A percentile compares a stretch with the other conserved stretches of the same genome.
These are phyloP conservation scores for Eurystomus gularis DNA, from an alignment of 2,113 vertebrate genomes.

Conservation along the genomic window DNA sequence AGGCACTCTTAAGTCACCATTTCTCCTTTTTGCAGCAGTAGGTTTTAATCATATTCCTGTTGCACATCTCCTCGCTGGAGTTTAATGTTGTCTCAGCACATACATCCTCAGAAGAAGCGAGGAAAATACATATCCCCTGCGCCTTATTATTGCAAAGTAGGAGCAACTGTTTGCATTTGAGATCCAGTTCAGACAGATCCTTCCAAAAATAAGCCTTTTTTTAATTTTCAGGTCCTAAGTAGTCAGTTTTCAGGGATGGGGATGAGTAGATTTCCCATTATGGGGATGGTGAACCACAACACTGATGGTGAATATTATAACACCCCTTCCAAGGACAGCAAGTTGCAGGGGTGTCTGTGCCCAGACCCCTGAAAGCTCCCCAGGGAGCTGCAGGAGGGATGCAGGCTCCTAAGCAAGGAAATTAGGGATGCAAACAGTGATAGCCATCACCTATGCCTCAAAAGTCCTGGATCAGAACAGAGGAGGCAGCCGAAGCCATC, in stretches of 20 bases:
- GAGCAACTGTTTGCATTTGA: not conserved
- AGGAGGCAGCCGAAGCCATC: not conserved
- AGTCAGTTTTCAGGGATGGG: not conserved
- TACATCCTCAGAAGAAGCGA: not conserved
- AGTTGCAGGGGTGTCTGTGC: not conserved
- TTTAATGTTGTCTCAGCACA: constrained; percentile 3
- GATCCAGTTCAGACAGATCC: not conserved
- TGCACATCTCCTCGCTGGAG: not conserved
- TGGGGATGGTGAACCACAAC: not conserved
- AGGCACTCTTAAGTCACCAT: not conserved
- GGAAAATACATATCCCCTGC: not conserved
- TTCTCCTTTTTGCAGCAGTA: not conserved
- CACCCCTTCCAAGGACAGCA: not conserved
- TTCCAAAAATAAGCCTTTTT: not conserved
- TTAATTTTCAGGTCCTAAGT: not conserved
- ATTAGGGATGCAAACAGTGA: not conserved
- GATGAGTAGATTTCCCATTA: not conserved
- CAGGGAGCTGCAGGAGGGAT: not conserved
- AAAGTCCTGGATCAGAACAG: not conserved
- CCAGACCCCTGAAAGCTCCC: not conserved
- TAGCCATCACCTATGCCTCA: not conserved
- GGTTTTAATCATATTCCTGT: not conserved
- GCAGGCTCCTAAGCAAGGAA: not conserved
- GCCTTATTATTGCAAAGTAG: not conserved
- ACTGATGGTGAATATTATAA: not conserved